Conservation (phyloP, 2,113 vertebrate genomes). For the Capreolus pygargus region DNA sequence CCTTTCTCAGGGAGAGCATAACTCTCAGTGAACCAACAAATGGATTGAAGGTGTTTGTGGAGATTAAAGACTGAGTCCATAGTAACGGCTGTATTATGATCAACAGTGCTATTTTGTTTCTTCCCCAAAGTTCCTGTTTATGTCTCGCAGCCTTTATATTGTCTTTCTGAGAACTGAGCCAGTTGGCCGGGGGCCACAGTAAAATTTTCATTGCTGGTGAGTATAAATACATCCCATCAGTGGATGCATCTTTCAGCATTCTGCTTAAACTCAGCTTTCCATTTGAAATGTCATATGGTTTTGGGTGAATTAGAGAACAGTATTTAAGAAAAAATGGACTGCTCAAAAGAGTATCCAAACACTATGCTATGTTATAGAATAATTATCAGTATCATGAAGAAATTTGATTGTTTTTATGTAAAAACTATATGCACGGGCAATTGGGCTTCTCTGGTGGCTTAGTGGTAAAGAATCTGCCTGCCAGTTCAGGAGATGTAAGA, state of each 20-base stretch:
- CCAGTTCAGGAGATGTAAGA: not conserved
- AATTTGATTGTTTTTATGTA: not conserved
- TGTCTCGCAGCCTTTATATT: constrained; percentile 55
- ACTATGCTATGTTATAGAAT: not conserved
- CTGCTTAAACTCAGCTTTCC: not conserved
- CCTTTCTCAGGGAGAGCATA: not conserved
- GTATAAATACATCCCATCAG: constrained; percentile 4
- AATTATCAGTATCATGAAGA: not conserved
- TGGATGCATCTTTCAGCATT: not conserved
- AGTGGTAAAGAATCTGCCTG: not conserved
- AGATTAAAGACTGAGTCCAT: constrained; percentile 23
- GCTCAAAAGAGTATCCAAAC: not conserved
- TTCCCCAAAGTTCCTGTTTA: constrained; percentile 62
- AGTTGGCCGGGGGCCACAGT: constrained; percentile 46
- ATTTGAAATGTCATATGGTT: not conserved
- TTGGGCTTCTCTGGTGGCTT: not conserved
- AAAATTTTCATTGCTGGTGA: not conserved
- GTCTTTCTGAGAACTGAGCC: constrained; percentile 53
- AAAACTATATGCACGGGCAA: not conserved
- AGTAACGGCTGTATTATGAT: constrained; percentile 61
- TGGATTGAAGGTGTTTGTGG: not conserved
- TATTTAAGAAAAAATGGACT: constrained; percentile 1
- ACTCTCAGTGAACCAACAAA: not conserved
- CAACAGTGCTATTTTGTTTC: constrained; percentile 64
- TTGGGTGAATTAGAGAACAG: not conserved